Conservation (phyloP, 2,888 invertebrate species). For the Nemapogon koenigi region DNA sequence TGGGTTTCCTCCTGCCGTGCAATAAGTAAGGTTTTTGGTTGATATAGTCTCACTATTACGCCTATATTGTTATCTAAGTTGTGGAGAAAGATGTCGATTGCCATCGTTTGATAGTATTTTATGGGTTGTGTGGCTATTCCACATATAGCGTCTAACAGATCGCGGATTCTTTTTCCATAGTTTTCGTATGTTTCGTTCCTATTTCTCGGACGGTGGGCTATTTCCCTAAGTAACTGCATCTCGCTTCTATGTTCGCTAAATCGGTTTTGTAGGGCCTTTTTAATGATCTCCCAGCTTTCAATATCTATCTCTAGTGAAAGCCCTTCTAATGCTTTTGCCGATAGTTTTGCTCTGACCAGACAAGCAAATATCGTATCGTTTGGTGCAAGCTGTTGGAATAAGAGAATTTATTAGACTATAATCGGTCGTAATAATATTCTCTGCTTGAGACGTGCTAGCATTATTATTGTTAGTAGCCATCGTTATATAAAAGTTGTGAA, state of each 20-base stretch:
- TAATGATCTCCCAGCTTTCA: slow-evolving; percentile 1
- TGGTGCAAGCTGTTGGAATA: too few species aligned
- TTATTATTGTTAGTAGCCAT: too few species aligned
- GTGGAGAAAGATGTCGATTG: not conserved
- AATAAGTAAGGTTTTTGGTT: not conserved
- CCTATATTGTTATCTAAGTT: slow-evolving; percentile 1
- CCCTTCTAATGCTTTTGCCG: not conserved
- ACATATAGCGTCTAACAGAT: slow-evolving; percentile 1
- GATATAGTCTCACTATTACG: not conserved
- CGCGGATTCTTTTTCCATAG: not conserved
- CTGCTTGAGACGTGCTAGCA: too few species aligned
- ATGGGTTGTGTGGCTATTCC: not conserved
- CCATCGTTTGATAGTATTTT: not conserved
- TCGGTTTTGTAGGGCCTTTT: not conserved
- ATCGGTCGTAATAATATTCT: too few species aligned
- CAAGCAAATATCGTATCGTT: not conserved
- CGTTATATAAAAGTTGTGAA: too few species aligned
- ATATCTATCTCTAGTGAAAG: not conserved
- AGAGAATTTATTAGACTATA: too few species aligned
- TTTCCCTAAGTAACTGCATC: not conserved
- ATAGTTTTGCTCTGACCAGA: not conserved
- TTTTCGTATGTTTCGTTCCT: not conserved
- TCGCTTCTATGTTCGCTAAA: slow-evolving; percentile 2
- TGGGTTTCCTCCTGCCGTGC: not conserved
- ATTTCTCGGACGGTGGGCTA: not conserved